phyloP scores from a whole-genome alignment of 1,140 invertebrate genomes.

The Paramacrobiotus metropolitanus region DNA sequence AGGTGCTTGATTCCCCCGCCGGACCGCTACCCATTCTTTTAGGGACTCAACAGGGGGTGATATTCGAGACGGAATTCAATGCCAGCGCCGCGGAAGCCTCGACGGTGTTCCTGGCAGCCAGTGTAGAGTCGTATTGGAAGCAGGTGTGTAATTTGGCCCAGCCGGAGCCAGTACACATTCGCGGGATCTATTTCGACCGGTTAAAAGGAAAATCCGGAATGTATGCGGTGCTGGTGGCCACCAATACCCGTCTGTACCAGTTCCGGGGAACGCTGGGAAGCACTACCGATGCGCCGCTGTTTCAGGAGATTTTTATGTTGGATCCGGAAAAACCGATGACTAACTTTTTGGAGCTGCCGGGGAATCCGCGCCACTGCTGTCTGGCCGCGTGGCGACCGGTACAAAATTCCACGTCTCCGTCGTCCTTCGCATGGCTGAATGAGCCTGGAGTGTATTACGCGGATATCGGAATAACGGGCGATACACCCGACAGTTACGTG shows the following conservation, averaged over 20 bases:
- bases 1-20: background rate
- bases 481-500: slow-evolving; percentile 13
- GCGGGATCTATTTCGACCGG: background rate
- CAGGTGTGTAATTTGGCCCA: slow-evolving; percentile 7
- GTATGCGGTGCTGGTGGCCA: background rate
- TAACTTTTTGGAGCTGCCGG: background rate
- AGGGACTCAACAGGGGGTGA: slow-evolving; percentile 6
- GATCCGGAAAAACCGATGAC: slow-evolving; percentile 1
- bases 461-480: background rate
- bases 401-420: no score
- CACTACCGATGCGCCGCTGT: background rate
- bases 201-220: background rate
- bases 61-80: slow-evolving; percentile 9
- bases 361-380: background rate
- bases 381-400: background rate
- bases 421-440: slow-evolving; percentile 4
- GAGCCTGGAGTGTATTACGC: slow-evolving; percentile 9
- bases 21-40: slow-evolving; percentile 5
- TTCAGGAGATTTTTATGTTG: background rate
- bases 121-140: slow-evolving; percentile 8
- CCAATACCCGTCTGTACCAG: background rate
- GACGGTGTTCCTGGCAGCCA: slow-evolving; percentile 2
- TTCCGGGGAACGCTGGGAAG: background rate
- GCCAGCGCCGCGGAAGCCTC: slow-evolving; percentile 3
- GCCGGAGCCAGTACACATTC: background rate